Percentiles rank a stretch among this genome's conserved stretches.
phyloP scores from a whole-genome alignment of 2,113 vertebrate genomes.

The Neotragus pygmaeus region DNA sequence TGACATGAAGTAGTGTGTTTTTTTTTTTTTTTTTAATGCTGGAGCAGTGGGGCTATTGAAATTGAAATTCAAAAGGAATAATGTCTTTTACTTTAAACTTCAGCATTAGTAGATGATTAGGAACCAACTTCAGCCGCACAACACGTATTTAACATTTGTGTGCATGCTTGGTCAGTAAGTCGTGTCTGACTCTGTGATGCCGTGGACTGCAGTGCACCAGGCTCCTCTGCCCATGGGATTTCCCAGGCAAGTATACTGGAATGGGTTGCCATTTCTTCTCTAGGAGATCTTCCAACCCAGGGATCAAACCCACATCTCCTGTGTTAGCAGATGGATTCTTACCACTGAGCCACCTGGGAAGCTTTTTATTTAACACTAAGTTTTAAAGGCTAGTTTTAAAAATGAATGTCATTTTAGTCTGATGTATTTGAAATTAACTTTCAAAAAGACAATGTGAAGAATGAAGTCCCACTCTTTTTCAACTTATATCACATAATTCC shows the following conservation, averaged over 20 bases:
- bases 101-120: neutral
- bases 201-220: neutral
- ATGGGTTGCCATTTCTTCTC: neutral
- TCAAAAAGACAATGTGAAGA: neutral
- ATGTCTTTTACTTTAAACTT: neutral
- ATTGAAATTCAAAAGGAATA: neutral
- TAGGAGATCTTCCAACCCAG: neutral
- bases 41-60: neutral
- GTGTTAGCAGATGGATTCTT: neutral
- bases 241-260: neutral
- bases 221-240: neutral
- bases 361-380: neutral
- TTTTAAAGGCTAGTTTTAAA: neutral
- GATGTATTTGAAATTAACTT: neutral
- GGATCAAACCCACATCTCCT: neutral
- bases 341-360: neutral
- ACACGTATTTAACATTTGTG: neutral
- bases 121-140: neutral
- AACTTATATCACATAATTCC: neutral
- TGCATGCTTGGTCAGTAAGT: neutral
- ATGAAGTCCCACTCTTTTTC: neutral
- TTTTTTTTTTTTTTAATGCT: neutral
- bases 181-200: neutral
- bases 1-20: neutral
- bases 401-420: neutral